Base-by-base conservation (phyloP, 2,888 invertebrate genomes). In the Acrobasis repandana region DNA sequence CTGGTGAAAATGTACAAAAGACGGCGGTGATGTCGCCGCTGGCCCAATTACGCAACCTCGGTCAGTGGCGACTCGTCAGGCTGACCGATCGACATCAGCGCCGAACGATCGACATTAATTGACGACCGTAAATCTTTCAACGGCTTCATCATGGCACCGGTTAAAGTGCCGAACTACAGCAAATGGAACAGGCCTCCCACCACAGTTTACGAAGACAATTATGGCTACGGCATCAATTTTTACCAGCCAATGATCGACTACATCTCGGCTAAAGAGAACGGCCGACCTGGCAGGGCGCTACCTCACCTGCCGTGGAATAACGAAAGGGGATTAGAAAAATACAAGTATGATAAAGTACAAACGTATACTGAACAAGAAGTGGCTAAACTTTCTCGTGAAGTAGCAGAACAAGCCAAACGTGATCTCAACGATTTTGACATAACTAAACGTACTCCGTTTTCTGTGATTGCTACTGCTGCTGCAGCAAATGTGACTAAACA, bases 181-280 rank as follows among this genome's bases (percentile, higher is more conserved):
- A 91, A 91, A 71, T 93, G 93, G 93, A 88, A 83, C 61, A 92
- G 91, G 68, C 94, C 94, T 58, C 94, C 94, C 59, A 95, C 95
- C 18, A 83, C 94, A 61, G 94, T 95, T 63, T 97, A 97, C 89
- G 95, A 96, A 79, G 95, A 95, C 84, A 97, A 97, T 88, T 97
- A 97, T 88, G 95, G 95, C 70, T 96, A 95, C 83, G 96, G 96
- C 58, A 96, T 96, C 76, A 96, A 96, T 88, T 96, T 94, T 86
- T 97, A 97, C 87, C 96, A 96, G 83, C 97, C 97, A 56, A 96
- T 97, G 96, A 94, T 97, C 76, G 96, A 97, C 85, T 96, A 96
- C 79, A 94, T 97, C 72, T 95, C 95, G 77, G 94, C 93, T 51
- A 96, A 95, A 88, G 93, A 94, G 70, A 90, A 85, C 60, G 93